Conservation (phyloP, 2,113 vertebrate species). For the Microcebus ravelobensis region DNA sequence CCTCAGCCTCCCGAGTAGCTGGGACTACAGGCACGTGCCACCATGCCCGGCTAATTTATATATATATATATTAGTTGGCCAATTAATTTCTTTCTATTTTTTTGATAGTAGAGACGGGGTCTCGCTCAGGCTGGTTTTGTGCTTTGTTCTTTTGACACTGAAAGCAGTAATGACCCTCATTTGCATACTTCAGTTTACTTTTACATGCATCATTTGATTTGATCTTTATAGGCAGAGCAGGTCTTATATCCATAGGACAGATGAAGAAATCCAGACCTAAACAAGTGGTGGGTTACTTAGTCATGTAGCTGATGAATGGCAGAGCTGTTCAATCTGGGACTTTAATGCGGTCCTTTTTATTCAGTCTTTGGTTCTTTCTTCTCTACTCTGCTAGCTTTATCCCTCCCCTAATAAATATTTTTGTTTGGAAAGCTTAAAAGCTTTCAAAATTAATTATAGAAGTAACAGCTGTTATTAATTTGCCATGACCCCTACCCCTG, state of each 20-base stretch:
- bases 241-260: not conserved
- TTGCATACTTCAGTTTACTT: not conserved
- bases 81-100: no score
- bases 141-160: not conserved
- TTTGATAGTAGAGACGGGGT: no score
- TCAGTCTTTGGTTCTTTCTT: not conserved
- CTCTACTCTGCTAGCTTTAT: not conserved
- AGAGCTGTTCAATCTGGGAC: not conserved
- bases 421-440: conserved; percentile 34
- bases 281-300: not conserved
- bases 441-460: conserved; percentile 25
- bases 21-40: no score
- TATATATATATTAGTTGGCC: no score
- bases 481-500: not conserved
- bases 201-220: not conserved
- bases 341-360: not conserved
- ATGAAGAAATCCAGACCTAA: not conserved
- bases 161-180: not conserved
- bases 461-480: not conserved
- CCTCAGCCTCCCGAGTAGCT: no score
- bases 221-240: not conserved
- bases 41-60: no score
- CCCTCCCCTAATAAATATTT: not conserved
- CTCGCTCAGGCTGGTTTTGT: no score
- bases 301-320: not conserved